These are phyloP conservation scores for Euphydryas editha DNA, from an alignment of 2,888 invertebrate species.

Conservation along the genomic window DNA sequence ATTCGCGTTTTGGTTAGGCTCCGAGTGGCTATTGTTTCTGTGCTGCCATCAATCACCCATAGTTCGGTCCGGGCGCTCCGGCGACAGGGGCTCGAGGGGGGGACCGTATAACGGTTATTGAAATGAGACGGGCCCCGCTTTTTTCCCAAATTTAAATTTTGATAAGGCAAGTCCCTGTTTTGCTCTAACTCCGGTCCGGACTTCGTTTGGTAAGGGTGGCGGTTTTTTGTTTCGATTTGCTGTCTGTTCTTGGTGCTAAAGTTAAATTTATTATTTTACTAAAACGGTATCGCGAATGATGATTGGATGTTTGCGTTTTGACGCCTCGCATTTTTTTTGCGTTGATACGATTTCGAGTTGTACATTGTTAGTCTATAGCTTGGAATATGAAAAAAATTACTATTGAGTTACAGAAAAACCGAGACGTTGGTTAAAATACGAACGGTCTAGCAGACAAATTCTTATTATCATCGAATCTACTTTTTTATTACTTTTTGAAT, in stretches of 20 bases:
- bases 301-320: slow-evolving; percentile 36
- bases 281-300: slow-evolving; percentile 36
- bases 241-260: slow-evolving; percentile 63
- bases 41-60: slow-evolving; percentile 79
- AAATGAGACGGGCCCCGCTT: slow-evolving; percentile 81
- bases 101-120: slow-evolving; percentile 80
- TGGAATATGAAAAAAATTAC: slow-evolving; percentile 6
- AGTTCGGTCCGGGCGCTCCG: slow-evolving; percentile 56
- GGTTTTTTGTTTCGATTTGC: slow-evolving; percentile 70
- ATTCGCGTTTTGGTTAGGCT: slow-evolving; percentile 76
- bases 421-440: slow-evolving; percentile 10
- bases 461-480: not conserved
- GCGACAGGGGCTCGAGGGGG: slow-evolving; percentile 50
- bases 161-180: slow-evolving; percentile 82
- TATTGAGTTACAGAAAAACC: not conserved
- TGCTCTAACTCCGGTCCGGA: slow-evolving; percentile 68
- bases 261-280: slow-evolving; percentile 51
- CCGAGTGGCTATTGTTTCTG: slow-evolving; percentile 80
- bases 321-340: slow-evolving; percentile 32
- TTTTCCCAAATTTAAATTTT: slow-evolving; percentile 83
- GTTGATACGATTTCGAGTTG: slow-evolving; percentile 19
- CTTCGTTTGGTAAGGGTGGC: slow-evolving; percentile 70
- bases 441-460: not conserved
- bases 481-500: not conserved
- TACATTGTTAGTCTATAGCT: slow-evolving; percentile 11